phyloP scores from a whole-genome alignment of 1,140 invertebrate species.

The Zaprionus capensis region DNA sequence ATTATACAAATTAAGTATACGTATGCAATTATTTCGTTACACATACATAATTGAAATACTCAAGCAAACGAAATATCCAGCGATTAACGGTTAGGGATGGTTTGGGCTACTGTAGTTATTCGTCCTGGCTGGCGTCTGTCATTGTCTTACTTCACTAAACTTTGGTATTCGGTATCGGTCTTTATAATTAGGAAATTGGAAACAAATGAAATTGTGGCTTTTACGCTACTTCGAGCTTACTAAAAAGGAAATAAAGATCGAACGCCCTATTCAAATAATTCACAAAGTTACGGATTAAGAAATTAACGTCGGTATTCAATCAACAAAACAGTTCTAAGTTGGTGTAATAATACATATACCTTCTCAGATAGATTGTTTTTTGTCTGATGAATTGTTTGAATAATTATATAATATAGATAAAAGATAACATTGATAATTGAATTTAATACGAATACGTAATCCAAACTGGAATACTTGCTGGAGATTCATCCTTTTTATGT shows the following conservation, averaged over 20 bases:
- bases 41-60: slow-evolving; percentile 33
- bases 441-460: background rate
- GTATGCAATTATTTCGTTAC: slow-evolving; percentile 44
- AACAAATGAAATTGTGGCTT: background rate
- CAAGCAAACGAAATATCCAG: background rate
- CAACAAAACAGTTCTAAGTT: background rate
- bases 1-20: slow-evolving; percentile 36
- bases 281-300: no score
- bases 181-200: background rate
- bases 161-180: background rate
- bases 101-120: background rate
- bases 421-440: background rate
- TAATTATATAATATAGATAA: background rate
- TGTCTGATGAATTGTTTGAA: background rate
- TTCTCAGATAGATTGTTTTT: background rate
- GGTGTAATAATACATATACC: background rate
- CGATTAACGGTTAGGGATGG: background rate
- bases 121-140: background rate
- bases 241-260: background rate
- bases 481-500: background rate
- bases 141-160: background rate
- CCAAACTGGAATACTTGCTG: background rate
- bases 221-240: background rate
- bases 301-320: no score
- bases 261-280: no score